Base-by-base conservation (phyloP, 2,888 invertebrate genomes). In the Athalia cordata region DNA sequence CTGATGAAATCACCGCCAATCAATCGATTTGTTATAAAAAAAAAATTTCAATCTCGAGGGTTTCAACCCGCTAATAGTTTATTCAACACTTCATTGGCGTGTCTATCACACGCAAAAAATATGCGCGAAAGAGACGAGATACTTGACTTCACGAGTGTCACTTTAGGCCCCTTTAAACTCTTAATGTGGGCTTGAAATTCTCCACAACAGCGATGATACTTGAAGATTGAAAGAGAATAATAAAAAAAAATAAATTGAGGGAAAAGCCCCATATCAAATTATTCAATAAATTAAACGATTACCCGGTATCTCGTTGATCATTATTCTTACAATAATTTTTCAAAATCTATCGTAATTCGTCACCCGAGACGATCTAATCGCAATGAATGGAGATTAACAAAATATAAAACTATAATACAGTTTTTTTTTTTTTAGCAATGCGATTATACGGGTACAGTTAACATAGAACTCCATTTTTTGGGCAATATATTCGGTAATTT, bases 111-210 rank as follows among this genome's bases (percentile, higher is more conserved):
- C 6, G 47, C 45, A 13, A 72, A 72, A 72, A 72, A 52, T 72
- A 47, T 72, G 57, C 72, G 45, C 47, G 13, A 72, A 72, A 72
- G 72, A 4, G 45, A 13, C 57, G 72, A 59, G 29, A 29, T 72
- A 45, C 72, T 72, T 72, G 59, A 72, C 59, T 59, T 59, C 47
- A 72, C 15, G 72, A 72, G 72, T 59, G 59, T 72, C 57, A 72
- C 72, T 72, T 72, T 47, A 15, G 47, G 13, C 72, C 59, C 72
- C 29, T 55, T 29, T 9, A 11, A 43, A 55, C 70, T 55, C 57
- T 47, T 59, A 57, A 72, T 72, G 57, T 47, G 15, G 43, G 59
- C 59, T 59, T 43, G 72, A 59, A 72, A 57, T 59, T 45, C 47
- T 59, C 57, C 29, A 59, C 13, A 15, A 59, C 72, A 72, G 57